A percentile compares a stretch with the other conserved stretches of the same genome.
Conservation (phyloP, 2,113 vertebrate species). For the Psophia crepitans region DNA sequence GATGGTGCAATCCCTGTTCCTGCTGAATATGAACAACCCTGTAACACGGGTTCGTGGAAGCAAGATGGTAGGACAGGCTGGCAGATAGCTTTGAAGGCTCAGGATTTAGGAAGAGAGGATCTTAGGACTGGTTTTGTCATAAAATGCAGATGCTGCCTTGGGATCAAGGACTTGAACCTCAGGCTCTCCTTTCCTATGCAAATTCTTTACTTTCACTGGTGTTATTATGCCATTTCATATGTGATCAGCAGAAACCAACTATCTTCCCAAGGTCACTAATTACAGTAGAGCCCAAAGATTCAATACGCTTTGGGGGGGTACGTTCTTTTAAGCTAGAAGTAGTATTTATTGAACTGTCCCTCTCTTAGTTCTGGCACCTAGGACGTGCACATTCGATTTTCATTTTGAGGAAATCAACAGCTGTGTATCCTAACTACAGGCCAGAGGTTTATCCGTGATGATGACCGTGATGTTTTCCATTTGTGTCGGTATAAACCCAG, state of each 20-base stretch:
- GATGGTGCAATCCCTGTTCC: neutral
- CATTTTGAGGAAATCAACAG: neutral
- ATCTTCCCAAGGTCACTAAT: neutral
- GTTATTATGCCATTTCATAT: neutral
- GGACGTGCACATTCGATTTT: neutral
- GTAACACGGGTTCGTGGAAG: neutral
- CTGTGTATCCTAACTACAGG: neutral
- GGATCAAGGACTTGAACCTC: neutral
- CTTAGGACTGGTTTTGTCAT: neutral
- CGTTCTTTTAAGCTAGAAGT: neutral
- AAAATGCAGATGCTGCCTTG: neutral
- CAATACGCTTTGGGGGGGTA: fast-evolving
- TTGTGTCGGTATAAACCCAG: neutral
- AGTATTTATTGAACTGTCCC: neutral
- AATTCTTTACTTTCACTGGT: neutral
- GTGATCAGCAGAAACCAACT: neutral
- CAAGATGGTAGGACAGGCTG: neutral
- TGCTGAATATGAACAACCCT: neutral
- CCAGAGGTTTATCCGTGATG: neutral
- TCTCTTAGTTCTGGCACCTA: neutral
- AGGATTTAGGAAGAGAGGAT: neutral
- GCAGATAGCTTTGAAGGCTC: neutral
- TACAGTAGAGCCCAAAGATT: neutral
- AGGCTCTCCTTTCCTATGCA: neutral
- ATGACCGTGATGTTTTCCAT: neutral